phyloP scores from a whole-genome alignment of 2,888 invertebrate genomes.

The Ferdinandea cuprea region DNA sequence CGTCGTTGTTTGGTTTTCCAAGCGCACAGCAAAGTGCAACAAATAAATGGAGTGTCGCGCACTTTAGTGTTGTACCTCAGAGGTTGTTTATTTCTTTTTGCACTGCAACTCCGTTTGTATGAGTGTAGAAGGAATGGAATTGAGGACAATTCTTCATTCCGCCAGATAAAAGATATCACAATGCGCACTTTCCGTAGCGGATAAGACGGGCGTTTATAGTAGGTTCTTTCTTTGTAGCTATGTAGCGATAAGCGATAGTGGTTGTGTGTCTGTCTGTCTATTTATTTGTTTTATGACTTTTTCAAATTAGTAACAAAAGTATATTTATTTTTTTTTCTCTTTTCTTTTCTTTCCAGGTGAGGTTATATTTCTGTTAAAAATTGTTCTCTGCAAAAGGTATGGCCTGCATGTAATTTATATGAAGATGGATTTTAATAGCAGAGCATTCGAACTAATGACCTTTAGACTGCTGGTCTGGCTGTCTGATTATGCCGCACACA shows the following conservation, averaged over 20 bases:
- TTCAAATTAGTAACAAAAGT: not conserved
- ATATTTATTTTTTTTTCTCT: constrained; percentile 14
- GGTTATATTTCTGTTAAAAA: not conserved
- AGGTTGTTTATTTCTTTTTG: constrained; percentile 11
- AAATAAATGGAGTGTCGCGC: constrained; percentile 55
- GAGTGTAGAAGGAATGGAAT: constrained; percentile 41
- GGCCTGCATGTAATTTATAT: not conserved
- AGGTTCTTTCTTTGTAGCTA: not conserved
- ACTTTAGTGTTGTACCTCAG: constrained; percentile 30
- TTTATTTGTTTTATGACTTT: constrained; percentile 3
- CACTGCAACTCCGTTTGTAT: constrained; percentile 8
- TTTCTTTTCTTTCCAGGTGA: constrained; percentile 43
- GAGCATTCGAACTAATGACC: constrained; percentile 15
- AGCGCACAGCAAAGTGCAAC: constrained; percentile 57
- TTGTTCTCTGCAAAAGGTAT: not conserved
- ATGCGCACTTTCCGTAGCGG: constrained; percentile 65
- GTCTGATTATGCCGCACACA: constrained; percentile 17
- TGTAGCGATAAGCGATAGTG: constrained; percentile 13
- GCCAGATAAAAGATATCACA: constrained; percentile 67
- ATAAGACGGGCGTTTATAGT: constrained; percentile 48
- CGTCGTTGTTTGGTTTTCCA: no score
- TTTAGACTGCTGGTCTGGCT: constrained; percentile 6
- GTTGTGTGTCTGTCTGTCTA: not conserved
- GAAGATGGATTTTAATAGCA: not conserved
- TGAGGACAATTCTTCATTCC: constrained; percentile 65